Conservation (phyloP, 2,888 invertebrate genomes). For the Lissonota sp. region DNA sequence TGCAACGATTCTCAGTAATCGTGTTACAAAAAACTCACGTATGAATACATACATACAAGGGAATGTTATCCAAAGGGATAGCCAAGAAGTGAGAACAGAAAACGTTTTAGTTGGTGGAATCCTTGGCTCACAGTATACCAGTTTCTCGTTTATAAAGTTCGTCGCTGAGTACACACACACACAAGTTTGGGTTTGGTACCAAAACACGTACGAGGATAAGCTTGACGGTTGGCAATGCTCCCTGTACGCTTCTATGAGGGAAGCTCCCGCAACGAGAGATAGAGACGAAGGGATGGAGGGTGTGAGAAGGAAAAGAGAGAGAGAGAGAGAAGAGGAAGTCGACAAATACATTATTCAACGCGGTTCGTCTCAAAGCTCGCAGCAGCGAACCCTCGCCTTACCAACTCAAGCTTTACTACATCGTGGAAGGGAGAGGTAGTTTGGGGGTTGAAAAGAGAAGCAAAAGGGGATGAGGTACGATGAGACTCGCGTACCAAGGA, state of each 20-base stretch:
- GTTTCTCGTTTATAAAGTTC: not conserved
- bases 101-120: constrained; percentile 28
- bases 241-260: not conserved
- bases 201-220: constrained; percentile 53
- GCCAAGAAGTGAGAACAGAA: constrained; percentile 39
- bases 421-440: no score
- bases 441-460: no score
- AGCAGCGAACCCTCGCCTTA: constrained; percentile 37
- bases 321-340: no score
- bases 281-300: no score
- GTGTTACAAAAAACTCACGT: not conserved
- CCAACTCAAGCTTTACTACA: constrained; percentile 46
- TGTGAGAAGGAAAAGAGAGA: no score
- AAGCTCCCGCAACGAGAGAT: not conserved
- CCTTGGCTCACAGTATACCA: constrained; percentile 5
- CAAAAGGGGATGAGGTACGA: constrained; percentile 20
- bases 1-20: not conserved
- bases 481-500: constrained; percentile 41
- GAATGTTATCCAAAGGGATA: no score
- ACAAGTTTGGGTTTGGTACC: constrained; percentile 28
- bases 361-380: constrained; percentile 59
- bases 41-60: not conserved
- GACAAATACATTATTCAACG: constrained; percentile 63
- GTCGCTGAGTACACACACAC: not conserved
- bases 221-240: constrained; percentile 37